Evolutionary conservation across 2,797 vertebrate genomes (phyloP).

Genomic region (Psittacula echo): DNA sequence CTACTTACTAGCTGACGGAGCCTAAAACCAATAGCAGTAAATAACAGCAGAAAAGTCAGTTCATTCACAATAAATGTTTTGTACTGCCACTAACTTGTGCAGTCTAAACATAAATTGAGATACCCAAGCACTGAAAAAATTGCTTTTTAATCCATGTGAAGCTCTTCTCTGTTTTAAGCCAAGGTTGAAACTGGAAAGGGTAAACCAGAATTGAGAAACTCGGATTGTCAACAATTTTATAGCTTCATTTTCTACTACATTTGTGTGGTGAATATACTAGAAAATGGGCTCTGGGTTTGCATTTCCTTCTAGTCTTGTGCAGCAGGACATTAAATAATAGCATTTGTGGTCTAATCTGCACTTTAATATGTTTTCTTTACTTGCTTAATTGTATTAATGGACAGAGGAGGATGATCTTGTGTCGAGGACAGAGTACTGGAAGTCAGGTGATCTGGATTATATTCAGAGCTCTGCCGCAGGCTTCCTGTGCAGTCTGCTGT

Average conservation of each 20-base stretch:
- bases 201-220: neutral
- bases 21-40: neutral
- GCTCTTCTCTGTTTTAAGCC: neutral
- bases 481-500: constrained; percentile 61
- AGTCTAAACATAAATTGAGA: neutral
- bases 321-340: constrained; percentile 41
- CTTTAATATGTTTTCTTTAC: constrained; percentile 39
- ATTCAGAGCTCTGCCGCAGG: constrained; percentile 47
- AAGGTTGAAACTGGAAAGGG: neutral
- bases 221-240: neutral
- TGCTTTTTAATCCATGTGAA: neutral
- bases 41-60: neutral
- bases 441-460: constrained; percentile 60
- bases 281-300: neutral
- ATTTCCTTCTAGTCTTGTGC: constrained; percentile 31
- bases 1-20: neutral
- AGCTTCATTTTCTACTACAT: neutral
- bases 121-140: neutral
- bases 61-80: neutral
- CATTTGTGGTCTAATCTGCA: constrained; percentile 12
- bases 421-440: constrained; percentile 32
- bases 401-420: constrained; percentile 11
- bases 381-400: constrained; percentile 62
- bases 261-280: neutral
- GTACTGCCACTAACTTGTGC: neutral